Evolutionary conservation across 2,888 invertebrate genomes (phyloP).

Genomic region (Drosophila mercatorum): DNA sequence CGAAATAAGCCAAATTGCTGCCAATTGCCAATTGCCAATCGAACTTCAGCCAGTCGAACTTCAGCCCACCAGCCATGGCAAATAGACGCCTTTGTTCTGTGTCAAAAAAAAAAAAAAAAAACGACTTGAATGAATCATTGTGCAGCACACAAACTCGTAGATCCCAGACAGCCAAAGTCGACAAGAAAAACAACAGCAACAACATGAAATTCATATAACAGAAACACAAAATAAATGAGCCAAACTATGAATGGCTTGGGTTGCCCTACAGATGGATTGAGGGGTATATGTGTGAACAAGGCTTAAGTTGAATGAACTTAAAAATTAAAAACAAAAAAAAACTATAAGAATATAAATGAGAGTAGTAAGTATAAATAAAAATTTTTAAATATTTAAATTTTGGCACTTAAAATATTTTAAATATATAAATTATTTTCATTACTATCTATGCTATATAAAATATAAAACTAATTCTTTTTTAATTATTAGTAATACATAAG

Average conservation of each 20-base stretch:
- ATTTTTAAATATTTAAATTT: too few relatives aligned
- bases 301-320: neutral
- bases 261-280: constrained; percentile 11
- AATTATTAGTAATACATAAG: too few relatives aligned
- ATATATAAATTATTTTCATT: too few relatives aligned
- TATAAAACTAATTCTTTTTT: too few relatives aligned
- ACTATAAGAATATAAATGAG: neutral
- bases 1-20: constrained; percentile 5
- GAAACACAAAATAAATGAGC: constrained; percentile 50
- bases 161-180: constrained; percentile 42
- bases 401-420: too few relatives aligned
- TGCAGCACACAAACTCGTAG: constrained; percentile 26
- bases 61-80: constrained; percentile 61
- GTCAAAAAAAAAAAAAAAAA: constrained; percentile 21
- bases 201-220: constrained; percentile 33
- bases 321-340: neutral
- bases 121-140: constrained; percentile 49
- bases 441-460: too few relatives aligned
- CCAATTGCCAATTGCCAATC: constrained; percentile 34
- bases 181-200: neutral
- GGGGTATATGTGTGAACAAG: constrained; percentile 8
- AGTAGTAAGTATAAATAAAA: too few relatives aligned
- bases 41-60: constrained; percentile 64
- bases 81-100: constrained; percentile 55
- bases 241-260: constrained; percentile 40